Conservation (phyloP, 92 coral and sea anemone species). For the Galaxea fascicularis region DNA sequence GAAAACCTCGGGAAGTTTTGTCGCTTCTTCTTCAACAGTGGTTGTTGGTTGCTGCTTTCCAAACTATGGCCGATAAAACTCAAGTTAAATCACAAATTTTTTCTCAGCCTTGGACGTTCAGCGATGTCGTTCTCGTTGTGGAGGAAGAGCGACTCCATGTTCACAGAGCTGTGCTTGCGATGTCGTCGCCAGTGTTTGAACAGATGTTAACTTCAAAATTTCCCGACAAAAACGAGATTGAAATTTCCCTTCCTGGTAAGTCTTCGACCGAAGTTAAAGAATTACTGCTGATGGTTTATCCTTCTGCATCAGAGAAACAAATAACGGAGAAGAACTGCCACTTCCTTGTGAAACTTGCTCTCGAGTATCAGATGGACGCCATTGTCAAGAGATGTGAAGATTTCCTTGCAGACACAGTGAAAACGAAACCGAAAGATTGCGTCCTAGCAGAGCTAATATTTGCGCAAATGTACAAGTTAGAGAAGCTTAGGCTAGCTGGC, state of each 20-base stretch:
- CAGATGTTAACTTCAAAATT: not conserved
- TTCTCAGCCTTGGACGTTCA: not conserved
- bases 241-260: not conserved
- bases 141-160: not conserved
- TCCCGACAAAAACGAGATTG: not conserved
- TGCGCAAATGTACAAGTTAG: not conserved
- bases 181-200: not conserved
- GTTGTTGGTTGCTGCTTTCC: not conserved
- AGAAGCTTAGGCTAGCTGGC: not conserved
- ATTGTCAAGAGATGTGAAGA: not conserved
- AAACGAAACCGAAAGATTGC: not conserved
- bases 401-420: not conserved
- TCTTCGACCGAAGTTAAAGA: not conserved
- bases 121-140: constrained; percentile 1
- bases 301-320: not conserved
- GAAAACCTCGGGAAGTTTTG: too few relatives aligned
- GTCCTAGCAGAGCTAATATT: not conserved
- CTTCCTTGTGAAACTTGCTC: not conserved
- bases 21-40: too few relatives aligned
- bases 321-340: not conserved
- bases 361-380: not conserved
- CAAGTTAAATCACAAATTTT: not conserved
- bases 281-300: not conserved
- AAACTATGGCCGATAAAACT: not conserved
- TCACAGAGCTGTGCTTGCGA: not conserved